phyloP scores from a whole-genome alignment of 2,797 vertebrate species.

The Hybognathus amarus region DNA sequence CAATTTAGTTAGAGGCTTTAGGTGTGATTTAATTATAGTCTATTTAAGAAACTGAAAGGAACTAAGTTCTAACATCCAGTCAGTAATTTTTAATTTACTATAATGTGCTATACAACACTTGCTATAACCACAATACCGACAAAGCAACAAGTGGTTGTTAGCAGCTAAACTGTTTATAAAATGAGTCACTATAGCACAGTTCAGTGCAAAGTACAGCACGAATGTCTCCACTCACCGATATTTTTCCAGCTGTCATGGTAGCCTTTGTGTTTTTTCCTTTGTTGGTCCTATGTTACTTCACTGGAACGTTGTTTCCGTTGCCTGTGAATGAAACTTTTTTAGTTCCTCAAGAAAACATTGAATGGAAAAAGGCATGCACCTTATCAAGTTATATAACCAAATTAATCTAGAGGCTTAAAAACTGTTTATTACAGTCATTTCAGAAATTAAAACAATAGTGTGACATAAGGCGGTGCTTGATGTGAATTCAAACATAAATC shows the following conservation, averaged over 20 bases:
- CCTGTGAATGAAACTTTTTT: conserved; percentile 5
- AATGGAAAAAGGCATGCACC: conserved; percentile 13
- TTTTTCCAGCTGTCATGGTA: conserved; percentile 45
- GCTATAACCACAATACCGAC: not conserved
- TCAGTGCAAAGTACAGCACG: not conserved
- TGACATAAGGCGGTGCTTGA: not conserved
- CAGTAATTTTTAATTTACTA: not conserved
- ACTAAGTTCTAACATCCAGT: not conserved
- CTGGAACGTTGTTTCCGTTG: conserved; percentile 25
- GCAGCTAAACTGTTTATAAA: conserved; percentile 6
- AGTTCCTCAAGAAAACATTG: not conserved
- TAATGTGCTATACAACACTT: not conserved
- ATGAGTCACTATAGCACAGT: conserved; percentile 6
- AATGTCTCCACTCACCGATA: conserved; percentile 19
- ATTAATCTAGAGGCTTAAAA: not conserved
- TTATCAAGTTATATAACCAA: not conserved
- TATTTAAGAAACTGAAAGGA: not conserved
- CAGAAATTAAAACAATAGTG: not conserved
- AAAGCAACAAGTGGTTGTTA: conserved; percentile 18
- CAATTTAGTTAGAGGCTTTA: not conserved
- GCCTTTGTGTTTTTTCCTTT: conserved; percentile 24
- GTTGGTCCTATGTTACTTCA: conserved; percentile 5
- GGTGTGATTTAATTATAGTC: not conserved
- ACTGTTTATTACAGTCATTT: not conserved
- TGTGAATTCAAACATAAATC: not conserved